Evolutionary conservation across 2,888 invertebrate species (phyloP).

Genomic region (Peribatodes rhomboidaria): DNA sequence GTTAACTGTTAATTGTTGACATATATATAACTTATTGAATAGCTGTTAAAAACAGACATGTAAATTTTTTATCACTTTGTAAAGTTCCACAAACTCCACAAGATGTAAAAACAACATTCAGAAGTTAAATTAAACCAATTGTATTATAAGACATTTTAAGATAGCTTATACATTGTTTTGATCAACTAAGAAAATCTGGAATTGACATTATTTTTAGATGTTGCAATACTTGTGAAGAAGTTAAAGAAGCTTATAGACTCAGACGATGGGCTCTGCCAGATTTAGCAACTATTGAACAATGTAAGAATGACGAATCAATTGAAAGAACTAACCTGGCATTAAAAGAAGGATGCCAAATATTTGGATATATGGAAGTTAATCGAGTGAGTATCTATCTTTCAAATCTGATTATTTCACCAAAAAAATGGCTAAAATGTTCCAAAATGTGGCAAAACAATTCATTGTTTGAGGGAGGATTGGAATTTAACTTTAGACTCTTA

Average conservation of each 20-base stretch:
- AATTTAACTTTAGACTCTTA: too few relatives aligned
- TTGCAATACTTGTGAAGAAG: conserved; percentile 98
- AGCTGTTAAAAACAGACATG: too few relatives aligned
- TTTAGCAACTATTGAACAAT: conserved; percentile 94
- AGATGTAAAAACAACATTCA: too few relatives aligned
- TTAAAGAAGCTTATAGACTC: conserved; percentile 95
- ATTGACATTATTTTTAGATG: conserved; percentile 87
- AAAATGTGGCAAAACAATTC: background rate
- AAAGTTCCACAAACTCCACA: too few relatives aligned
- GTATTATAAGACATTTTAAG: too few relatives aligned
- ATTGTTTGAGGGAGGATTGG: too few relatives aligned
- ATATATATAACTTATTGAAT: too few relatives aligned
- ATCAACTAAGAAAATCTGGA: background rate
- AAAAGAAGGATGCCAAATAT: conserved; percentile 98
- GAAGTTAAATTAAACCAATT: too few relatives aligned
- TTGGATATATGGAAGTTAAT: conserved; percentile 97
- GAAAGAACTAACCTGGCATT: conserved; percentile 93
- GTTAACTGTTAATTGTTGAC: too few relatives aligned
- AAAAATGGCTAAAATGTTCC: background rate
- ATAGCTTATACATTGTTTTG: too few relatives aligned
- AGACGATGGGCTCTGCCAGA: conserved; percentile 95
- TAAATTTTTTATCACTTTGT: too few relatives aligned
- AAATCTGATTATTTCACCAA: background rate
- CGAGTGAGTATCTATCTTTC: conserved; percentile 86
- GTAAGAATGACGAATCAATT: conserved; percentile 92